Conservation (phyloP, 2,888 invertebrate species). For the Lasioglossum lativentre region DNA sequence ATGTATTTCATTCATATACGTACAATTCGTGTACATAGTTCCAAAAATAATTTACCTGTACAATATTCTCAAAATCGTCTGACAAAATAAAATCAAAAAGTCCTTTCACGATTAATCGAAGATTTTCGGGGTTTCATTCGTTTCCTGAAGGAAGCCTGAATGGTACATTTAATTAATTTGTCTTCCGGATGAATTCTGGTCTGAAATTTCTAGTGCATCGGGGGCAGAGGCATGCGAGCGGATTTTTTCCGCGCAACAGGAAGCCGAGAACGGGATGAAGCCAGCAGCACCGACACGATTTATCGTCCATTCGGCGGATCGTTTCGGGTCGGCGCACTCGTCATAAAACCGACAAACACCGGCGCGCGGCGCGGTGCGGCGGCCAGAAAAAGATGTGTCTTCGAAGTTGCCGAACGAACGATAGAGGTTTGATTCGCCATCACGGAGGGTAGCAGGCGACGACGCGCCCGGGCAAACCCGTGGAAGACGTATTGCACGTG, state of each 20-base stretch:
- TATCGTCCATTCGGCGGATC: constrained; percentile 11
- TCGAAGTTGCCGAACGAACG: constrained; percentile 30
- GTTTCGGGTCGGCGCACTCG: neutral
- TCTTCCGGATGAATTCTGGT: neutral
- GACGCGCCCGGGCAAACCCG: constrained; percentile 64
- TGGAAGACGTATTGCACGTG: constrained; percentile 73
- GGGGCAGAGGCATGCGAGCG: neutral
- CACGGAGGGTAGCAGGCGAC: constrained; percentile 20
- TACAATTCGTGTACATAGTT: too few species aligned
- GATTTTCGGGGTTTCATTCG: neutral
- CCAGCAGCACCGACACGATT: neutral
- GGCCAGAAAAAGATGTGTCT: constrained; percentile 2
- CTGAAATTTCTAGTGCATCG: neutral
- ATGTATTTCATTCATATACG: neutral
- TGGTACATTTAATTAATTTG: neutral
- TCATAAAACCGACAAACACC: neutral
- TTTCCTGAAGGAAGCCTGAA: neutral
- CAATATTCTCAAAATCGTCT: neutral
- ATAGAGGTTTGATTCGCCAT: neutral
- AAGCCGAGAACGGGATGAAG: constrained; percentile 5
- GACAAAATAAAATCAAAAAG: neutral
- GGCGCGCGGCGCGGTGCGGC: neutral
- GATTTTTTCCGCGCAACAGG: neutral
- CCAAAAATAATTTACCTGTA: too few species aligned
- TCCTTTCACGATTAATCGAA: neutral